Conservation (phyloP, 2,113 vertebrate species). For the Addax nasomaculatus region DNA sequence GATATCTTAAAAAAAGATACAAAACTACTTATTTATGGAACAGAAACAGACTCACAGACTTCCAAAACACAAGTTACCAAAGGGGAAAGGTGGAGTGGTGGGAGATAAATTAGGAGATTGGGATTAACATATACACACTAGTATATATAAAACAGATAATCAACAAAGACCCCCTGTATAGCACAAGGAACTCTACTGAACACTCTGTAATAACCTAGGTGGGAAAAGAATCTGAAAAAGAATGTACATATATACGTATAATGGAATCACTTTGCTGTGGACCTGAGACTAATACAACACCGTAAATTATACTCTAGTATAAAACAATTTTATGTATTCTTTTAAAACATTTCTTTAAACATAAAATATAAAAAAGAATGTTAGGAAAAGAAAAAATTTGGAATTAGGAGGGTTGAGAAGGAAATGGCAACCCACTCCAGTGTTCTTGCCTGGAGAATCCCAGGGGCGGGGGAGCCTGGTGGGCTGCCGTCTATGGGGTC, state of each 20-base stretch:
- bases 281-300: background rate
- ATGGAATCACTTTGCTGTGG: background rate
- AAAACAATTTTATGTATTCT: background rate
- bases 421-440: too few species aligned
- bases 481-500: too few species aligned
- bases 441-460: too few species aligned
- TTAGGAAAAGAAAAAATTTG: background rate
- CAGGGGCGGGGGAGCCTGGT: too few species aligned
- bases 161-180: background rate
- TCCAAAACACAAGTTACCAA: background rate
- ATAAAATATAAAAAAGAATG: background rate
- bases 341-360: background rate
- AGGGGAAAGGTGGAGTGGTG: background rate
- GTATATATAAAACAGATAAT: background rate
- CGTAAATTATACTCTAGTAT: background rate
- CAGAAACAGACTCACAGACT: background rate
- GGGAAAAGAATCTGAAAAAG: background rate
- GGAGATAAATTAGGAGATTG: background rate
- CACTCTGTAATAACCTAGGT: background rate
- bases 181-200: background rate
- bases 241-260: background rate
- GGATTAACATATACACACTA: background rate
- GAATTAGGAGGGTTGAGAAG: background rate
- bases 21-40: background rate
- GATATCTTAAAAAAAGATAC: background rate